Conservation (phyloP, 2,797 vertebrate genomes). For the Galaxias olidus region DNA sequence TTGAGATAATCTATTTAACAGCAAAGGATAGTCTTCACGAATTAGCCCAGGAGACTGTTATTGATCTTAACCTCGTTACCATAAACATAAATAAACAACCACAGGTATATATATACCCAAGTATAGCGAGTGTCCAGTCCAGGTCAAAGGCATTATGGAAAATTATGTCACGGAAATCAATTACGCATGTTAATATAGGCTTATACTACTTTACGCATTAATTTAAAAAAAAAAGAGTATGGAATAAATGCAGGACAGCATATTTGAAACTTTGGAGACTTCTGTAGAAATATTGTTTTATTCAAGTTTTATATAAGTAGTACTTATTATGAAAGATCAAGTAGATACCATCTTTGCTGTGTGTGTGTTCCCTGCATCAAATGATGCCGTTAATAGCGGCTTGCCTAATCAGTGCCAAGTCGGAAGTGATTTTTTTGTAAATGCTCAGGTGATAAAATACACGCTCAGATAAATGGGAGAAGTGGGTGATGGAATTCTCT, state of each 20-base stretch:
- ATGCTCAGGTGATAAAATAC: constrained; percentile 75
- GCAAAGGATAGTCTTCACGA: constrained; percentile 50
- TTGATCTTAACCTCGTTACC: constrained; percentile 68
- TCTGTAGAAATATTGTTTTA: not conserved
- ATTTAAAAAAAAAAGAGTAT: no score
- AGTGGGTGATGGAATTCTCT: constrained; percentile 58
- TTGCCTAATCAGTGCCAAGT: constrained; percentile 68
- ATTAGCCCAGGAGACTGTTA: constrained; percentile 62
- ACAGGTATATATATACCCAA: no score
- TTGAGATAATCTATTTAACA: constrained; percentile 66
- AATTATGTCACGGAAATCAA: no score
- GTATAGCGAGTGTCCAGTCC: no score
- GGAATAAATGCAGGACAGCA: no score
- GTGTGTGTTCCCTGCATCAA: constrained; percentile 55
- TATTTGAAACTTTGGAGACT: not conserved
- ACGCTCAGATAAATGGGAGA: constrained; percentile 64
- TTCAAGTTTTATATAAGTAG: no score
- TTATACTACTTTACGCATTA: no score
- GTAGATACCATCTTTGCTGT: constrained; percentile 24
- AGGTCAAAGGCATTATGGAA: no score
- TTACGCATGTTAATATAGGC: no score
- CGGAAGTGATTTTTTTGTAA: constrained; percentile 76
- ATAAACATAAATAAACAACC: constrained; percentile 56
- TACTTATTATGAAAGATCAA: constrained; percentile 22
- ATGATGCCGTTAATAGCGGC: constrained; percentile 61